Evolutionary conservation across 2,888 invertebrate species (phyloP).

Genomic region (Lepidochrysops patricia): DNA sequence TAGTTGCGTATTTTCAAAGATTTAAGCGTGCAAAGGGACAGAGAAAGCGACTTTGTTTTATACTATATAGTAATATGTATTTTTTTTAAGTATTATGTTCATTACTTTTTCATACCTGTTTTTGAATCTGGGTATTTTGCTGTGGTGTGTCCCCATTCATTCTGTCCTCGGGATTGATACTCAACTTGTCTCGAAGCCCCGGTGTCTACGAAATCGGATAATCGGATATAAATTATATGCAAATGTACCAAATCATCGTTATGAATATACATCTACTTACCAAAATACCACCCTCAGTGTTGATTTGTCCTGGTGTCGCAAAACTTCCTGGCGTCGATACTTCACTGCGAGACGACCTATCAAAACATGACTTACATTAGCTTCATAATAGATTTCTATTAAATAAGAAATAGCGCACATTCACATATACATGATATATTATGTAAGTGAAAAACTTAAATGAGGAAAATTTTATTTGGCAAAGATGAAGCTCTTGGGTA

Average conservation of each 20-base stretch:
- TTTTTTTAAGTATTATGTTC: too few relatives aligned
- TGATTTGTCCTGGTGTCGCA: slow-evolving; percentile 70
- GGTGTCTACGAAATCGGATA: slow-evolving; percentile 73
- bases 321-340: slow-evolving; percentile 75
- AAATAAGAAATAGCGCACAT: too few relatives aligned
- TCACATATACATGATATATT: too few relatives aligned
- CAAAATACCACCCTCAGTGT: slow-evolving; percentile 37
- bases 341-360: slow-evolving; percentile 78
- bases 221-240: too few relatives aligned
- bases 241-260: not conserved
- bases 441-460: too few relatives aligned
- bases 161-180: slow-evolving; percentile 93
- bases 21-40: too few relatives aligned
- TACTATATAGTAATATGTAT: too few relatives aligned
- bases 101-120: slow-evolving; percentile 65
- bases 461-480: too few relatives aligned
- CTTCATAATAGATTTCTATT: too few relatives aligned
- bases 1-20: too few relatives aligned
- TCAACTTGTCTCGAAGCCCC: slow-evolving; percentile 93
- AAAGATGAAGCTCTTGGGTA: too few relatives aligned
- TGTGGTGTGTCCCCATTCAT: slow-evolving; percentile 82
- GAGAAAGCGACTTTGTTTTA: too few relatives aligned
- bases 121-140: slow-evolving; percentile 78
- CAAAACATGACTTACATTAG: not conserved
- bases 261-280: slow-evolving; percentile 31